Conservation (phyloP, 1,140 invertebrate species). For the Hormaphis cornu region DNA sequence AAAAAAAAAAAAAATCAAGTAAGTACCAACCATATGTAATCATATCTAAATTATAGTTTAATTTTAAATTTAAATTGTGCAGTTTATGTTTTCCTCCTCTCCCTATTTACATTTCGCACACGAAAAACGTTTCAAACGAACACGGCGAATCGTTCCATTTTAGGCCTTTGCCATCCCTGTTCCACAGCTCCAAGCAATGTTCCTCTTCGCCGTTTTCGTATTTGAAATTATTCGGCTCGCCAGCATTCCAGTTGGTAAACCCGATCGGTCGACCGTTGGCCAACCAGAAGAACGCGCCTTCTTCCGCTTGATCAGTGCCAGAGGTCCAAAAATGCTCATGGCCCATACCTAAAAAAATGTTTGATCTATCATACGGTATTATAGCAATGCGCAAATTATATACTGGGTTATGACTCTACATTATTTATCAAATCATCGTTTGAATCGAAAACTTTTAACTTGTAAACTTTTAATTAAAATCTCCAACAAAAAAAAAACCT, state of each 20-base stretch:
- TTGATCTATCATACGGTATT: background rate
- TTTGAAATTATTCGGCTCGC: constrained; percentile 81
- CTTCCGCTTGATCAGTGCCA: constrained; percentile 79
- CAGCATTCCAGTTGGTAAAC: constrained; percentile 86
- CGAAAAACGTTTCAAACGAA: constrained; percentile 83
- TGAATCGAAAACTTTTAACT: no score
- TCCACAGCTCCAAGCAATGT: constrained; percentile 83
- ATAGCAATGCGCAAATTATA: no score
- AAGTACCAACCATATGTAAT: background rate
- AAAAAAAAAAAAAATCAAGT: no score
- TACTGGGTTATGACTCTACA: no score
- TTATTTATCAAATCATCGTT: no score
- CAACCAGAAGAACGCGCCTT: constrained; percentile 87
- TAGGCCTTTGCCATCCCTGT: constrained; percentile 77
- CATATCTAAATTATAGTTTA: no score
- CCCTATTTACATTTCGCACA: constrained; percentile 61
- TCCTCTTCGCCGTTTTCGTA: constrained; percentile 89
- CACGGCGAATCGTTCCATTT: constrained; percentile 90
- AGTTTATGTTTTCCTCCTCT: background rate
- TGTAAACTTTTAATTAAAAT: no score
- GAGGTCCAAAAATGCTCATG: constrained; percentile 88
- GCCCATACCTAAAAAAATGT: constrained; percentile 52
- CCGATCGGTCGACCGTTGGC: constrained; percentile 75
- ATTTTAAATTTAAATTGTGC: background rate
- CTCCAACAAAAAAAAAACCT: no score